Conservation (phyloP, 2,797 vertebrate genomes). For the Malacoraja senta region DNA sequence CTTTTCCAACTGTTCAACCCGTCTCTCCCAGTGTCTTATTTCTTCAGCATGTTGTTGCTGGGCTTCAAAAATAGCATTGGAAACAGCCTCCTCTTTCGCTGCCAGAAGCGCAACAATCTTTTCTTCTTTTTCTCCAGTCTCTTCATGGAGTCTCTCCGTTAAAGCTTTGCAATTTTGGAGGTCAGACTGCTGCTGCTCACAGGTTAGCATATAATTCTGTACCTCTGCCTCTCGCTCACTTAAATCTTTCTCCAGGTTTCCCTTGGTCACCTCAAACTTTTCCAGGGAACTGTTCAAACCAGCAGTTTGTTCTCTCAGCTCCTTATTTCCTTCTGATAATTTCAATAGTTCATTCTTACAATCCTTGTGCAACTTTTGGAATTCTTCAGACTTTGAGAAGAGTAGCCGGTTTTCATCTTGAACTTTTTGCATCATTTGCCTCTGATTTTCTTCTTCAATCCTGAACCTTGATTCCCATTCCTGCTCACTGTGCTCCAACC, state of each 20-base stretch:
- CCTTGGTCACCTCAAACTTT: constrained; percentile 57
- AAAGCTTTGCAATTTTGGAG: constrained; percentile 74
- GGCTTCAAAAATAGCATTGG: constrained; percentile 52
- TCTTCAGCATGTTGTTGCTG: constrained; percentile 71
- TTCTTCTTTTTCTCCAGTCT: constrained; percentile 73
- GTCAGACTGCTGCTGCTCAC: constrained; percentile 80
- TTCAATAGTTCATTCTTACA: constrained; percentile 54
- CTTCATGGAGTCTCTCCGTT: constrained; percentile 68
- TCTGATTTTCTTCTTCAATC: constrained; percentile 57
- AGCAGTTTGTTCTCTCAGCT: constrained; percentile 55
- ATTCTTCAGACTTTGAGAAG: constrained; percentile 51
- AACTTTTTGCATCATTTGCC: constrained; percentile 55
- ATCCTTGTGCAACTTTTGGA: constrained; percentile 53
- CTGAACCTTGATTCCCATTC: constrained; percentile 60
- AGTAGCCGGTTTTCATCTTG: constrained; percentile 63
- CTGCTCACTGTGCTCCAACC: constrained; percentile 65
- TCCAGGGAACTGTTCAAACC: constrained; percentile 68
- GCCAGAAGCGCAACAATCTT: constrained; percentile 76
- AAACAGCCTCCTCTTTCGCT: constrained; percentile 77
- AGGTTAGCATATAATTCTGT: constrained; percentile 65
- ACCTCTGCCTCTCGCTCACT: constrained; percentile 69
- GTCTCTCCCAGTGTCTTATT: constrained; percentile 59
- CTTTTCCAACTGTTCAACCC: constrained; percentile 53
- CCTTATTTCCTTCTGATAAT: constrained; percentile 61
- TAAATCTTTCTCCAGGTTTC: constrained; percentile 56